A percentile compares a stretch with the other conserved stretches of the same genome.
These are phyloP conservation scores for Cephalopholis sonnerati DNA, from an alignment of 2,113 vertebrate genomes.

Conservation along the genomic window DNA sequence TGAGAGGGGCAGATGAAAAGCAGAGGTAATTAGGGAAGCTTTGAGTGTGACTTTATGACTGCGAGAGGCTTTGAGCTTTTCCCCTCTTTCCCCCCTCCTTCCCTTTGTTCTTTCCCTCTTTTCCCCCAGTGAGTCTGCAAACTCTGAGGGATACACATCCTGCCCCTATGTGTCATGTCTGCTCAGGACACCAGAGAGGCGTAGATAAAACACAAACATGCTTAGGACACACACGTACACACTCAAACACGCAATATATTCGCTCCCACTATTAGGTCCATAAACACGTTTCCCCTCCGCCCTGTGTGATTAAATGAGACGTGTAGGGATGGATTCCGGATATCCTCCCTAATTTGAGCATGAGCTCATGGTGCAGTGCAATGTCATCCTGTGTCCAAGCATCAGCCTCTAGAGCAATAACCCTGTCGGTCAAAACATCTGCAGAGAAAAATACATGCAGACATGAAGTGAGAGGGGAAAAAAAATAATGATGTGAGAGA, in stretches of 20 bases:
- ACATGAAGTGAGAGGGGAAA: slow-evolving; percentile 42
- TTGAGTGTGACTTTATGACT: slow-evolving; percentile 66
- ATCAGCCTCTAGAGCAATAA: slow-evolving; percentile 79
- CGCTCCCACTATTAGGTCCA: slow-evolving; percentile 55
- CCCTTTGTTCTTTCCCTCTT: slow-evolving; percentile 53
- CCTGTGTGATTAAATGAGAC: slow-evolving; percentile 80
- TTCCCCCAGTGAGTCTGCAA: slow-evolving; percentile 43
- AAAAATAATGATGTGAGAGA: slow-evolving; percentile 57
- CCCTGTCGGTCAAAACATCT: slow-evolving; percentile 83
- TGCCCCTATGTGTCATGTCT: slow-evolving; percentile 65
- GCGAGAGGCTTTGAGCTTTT: slow-evolving; percentile 43
- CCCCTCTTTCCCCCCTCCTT: slow-evolving; percentile 31
- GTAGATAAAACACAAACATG: slow-evolving; percentile 52
- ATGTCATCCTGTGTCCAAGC: slow-evolving; percentile 77
- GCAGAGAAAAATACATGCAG: slow-evolving; percentile 67
- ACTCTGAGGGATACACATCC: slow-evolving; percentile 51
- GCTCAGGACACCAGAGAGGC: slow-evolving; percentile 46
- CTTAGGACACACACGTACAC: slow-evolving; percentile 17
- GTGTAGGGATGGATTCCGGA: slow-evolving; percentile 79
- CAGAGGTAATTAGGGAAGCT: slow-evolving; percentile 66
- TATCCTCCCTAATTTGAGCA: slow-evolving; percentile 84
- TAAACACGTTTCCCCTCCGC: slow-evolving; percentile 73
- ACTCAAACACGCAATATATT: slow-evolving; percentile 47
- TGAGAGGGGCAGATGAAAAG: slow-evolving; percentile 68
- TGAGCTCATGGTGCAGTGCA: slow-evolving; percentile 79